Conservation (phyloP, 2,113 vertebrate genomes). For the Mohoua ochrocephala region DNA sequence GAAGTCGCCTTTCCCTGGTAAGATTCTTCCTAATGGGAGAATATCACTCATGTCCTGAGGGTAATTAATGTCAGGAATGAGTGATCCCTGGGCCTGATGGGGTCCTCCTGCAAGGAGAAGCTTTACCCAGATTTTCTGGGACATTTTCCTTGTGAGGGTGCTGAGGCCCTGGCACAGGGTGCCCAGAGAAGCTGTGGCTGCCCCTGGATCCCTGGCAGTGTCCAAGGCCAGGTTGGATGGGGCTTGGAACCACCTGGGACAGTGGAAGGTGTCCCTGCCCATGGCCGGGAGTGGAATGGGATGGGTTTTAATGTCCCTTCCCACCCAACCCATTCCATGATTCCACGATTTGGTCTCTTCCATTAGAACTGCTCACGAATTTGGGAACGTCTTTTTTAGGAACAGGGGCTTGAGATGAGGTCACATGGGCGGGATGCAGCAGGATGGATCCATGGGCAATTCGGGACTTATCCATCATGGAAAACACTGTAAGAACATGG, state of each 20-base stretch:
- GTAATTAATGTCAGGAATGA: background rate
- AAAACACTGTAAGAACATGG: background rate
- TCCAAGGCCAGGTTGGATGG: background rate
- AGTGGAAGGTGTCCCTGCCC: background rate
- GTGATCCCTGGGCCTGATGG: background rate
- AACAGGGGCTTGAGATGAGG: background rate
- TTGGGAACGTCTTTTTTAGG: background rate
- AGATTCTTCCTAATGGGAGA: background rate
- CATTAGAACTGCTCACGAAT: background rate
- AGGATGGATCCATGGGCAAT: background rate
- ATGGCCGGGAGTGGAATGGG: rapidly evolving
- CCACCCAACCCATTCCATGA: background rate
- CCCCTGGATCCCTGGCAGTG: background rate
- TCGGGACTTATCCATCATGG: rapidly evolving
- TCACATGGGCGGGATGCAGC: background rate
- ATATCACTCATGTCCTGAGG: background rate
- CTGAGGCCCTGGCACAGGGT: background rate
- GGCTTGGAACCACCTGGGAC: background rate
- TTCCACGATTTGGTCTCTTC: background rate
- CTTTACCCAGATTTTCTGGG: background rate
- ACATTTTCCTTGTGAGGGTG: background rate
- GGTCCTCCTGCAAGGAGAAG: background rate
- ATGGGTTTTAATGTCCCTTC: rapidly evolving
- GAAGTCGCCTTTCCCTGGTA: background rate
- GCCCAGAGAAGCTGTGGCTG: background rate